Base-by-base conservation (phyloP, 2,113 vertebrate species). In the Epinephelus cyanopodus region DNA sequence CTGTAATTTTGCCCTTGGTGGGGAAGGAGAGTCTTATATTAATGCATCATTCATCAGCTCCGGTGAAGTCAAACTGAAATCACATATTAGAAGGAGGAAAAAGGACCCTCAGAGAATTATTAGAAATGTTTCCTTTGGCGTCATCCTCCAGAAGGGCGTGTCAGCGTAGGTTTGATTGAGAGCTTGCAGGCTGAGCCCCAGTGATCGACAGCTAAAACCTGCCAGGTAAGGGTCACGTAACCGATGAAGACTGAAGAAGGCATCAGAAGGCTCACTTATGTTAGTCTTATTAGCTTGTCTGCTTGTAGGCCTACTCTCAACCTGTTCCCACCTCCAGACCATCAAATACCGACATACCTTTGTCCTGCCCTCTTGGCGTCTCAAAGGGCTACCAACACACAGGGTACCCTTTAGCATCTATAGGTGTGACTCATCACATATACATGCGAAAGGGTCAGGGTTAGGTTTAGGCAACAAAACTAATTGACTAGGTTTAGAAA, bases 1-100 rank as follows among this genome's bases (percentile, higher is more conserved):
- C 85, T 86, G 21, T 78, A 87, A 83, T 87, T 84, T 84, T 54
- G 62, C 58, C 15, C 1, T 69, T 66, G 11, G 54, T 80, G 37
- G 19, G 33, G 48, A 83, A 37, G 62, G 23, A 21, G 69, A 77
- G 56, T 60, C 27, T 72, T 57, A 14, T 47, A 56, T 83, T 57
- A 79, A 85, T 77, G 54, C 58, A 37, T 71, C 60, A 67, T 77
- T 77, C 75, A 73, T 64, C 73, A 78, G 52, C 33, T 77, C 54
- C n/a, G 58, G 37, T 21, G 58, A 74, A 73, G 80, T 82, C n/a
- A 4, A 57, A 83, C 42, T 64, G 47, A 62, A 75, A 70, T 27
- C 8, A 19, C 5, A 21, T 47, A 70, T 67, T 23, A 39, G 39
- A 62, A 58, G 2, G n/a, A 39, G 1, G 21, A 27, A 76, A 11